Base-by-base conservation (phyloP, 2,113 vertebrate genomes). In the Leucopsar rothschildi region DNA sequence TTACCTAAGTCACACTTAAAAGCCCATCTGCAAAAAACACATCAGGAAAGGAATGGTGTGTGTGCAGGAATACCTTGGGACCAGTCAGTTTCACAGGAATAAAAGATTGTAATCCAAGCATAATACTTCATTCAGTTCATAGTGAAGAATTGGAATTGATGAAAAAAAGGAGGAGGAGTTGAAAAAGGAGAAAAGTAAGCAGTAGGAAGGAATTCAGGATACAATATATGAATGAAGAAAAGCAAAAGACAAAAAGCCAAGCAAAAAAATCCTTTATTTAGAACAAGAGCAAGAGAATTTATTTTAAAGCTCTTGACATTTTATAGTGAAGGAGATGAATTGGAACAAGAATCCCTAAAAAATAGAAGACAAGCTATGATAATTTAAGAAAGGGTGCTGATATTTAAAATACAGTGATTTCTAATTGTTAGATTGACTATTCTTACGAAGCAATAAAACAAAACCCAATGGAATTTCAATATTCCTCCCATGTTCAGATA, bases 241-340 rank as follows among this genome's bases (percentile, higher is more conserved):
- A 90, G n/a, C 22, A 69, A 39, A 11, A 64, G 6, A 71, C 14
- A 66, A 76, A 70, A n/a, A 35, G 6, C 4, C 47, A 76, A 76
- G 12, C 3, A 44, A 47, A 49, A 69, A 2, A 5, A 0, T 1
- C 1, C 8, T 50, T 53, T 40, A 12, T 40, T 66, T 52, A 81
- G 47, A 27, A 86, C 28, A 72, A 88, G 23, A 76, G 6, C 14
- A 90, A 44, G 10, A 72, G 10, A 63, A 88, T 18, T 20, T 20
- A 47, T 68, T 85, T 66, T 59, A 81, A 80, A 64, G 28, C 25
- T 83, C 55, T 81, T 76, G 28, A 84, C 2, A 42, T 39, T 69
- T 59, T 10, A 27, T 11, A 72, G 40, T 15, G 3, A 82, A 56
- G 17, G 22, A 53, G 12, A 80, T 86, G 5, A 87, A 81, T 0